Conservation (phyloP, 2,888 invertebrate genomes). For the Choreutis nemorana region DNA sequence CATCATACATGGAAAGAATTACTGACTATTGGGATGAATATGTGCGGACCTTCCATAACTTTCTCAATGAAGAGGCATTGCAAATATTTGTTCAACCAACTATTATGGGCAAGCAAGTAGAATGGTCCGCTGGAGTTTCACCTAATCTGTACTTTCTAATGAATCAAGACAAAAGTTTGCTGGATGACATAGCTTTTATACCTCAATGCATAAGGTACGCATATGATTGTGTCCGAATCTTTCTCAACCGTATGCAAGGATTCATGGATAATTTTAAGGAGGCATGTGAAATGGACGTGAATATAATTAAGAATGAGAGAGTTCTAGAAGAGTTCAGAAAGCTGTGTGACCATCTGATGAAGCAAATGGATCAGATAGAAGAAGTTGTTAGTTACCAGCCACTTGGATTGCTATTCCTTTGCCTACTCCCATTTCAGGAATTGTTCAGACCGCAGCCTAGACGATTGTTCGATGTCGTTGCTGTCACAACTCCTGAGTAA, state of each 20-base stretch:
- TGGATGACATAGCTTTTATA: conserved; percentile 63
- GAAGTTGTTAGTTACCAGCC: conserved; percentile 72
- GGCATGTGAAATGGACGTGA: conserved; percentile 71
- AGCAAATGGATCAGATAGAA: conserved; percentile 73
- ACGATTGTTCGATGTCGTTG: conserved; percentile 71
- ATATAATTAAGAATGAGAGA: conserved; percentile 69
- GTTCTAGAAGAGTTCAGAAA: conserved; percentile 71
- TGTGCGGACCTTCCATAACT: conserved; percentile 73
- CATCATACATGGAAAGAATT: conserved; percentile 67
- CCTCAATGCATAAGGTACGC: conserved; percentile 64
- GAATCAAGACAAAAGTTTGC: conserved; percentile 69
- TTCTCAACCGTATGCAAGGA: conserved; percentile 69
- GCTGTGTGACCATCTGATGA: conserved; percentile 73
- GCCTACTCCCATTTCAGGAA: conserved; percentile 75
- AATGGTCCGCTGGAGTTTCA: conserved; percentile 76
- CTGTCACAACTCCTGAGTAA: conserved; percentile 72
- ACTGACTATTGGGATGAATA: conserved; percentile 73
- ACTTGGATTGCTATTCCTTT: conserved; percentile 77
- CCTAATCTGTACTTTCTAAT: conserved; percentile 76
- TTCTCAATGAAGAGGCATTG: conserved; percentile 74
- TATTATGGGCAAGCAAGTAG: conserved; percentile 83
- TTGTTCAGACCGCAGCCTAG: conserved; percentile 76
- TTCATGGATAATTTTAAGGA: conserved; percentile 75
- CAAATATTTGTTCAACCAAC: conserved; percentile 83
- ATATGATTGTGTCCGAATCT: conserved; percentile 69